phyloP scores from a whole-genome alignment of 2,113 vertebrate species.

The Brienomyrus longianalis region DNA sequence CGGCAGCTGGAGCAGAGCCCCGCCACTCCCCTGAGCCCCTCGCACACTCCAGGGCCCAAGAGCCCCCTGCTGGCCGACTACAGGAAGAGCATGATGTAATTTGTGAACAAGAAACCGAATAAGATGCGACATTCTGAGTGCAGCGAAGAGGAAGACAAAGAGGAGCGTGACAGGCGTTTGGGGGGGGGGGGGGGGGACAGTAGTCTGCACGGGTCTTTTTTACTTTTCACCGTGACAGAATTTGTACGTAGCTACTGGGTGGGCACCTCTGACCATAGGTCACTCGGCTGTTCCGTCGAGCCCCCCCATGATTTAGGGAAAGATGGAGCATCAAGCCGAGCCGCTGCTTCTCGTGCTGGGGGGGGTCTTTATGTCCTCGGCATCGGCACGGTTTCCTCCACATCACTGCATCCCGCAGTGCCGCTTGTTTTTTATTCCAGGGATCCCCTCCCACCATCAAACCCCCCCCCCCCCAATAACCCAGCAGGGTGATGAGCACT shows the following conservation, averaged over 20 bases:
- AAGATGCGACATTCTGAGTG: neutral
- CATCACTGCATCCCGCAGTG: neutral
- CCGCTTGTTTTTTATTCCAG: neutral
- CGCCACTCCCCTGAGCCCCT: neutral
- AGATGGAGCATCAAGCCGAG: neutral
- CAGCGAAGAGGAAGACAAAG: neutral
- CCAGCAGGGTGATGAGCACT: neutral
- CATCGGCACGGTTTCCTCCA: neutral
- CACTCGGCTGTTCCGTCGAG: neutral
- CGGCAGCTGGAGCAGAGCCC: conserved; percentile 11
- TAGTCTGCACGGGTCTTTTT: neutral
- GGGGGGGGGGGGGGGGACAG: neutral
- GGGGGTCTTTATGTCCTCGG: neutral
- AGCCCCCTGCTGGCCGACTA: neutral
- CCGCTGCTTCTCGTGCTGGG: neutral
- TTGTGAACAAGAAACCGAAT: neutral
- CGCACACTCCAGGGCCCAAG: neutral
- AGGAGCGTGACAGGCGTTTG: neutral
- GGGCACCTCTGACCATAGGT: neutral
- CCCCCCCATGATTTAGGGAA: neutral
- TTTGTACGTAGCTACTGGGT: neutral
- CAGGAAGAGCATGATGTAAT: conserved; percentile 2
- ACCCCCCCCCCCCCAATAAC: neutral
- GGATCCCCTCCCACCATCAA: neutral
- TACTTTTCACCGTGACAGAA: neutral